phyloP scores from a whole-genome alignment of 1,140 invertebrate genomes.

The Belonocnema kinseyi region DNA sequence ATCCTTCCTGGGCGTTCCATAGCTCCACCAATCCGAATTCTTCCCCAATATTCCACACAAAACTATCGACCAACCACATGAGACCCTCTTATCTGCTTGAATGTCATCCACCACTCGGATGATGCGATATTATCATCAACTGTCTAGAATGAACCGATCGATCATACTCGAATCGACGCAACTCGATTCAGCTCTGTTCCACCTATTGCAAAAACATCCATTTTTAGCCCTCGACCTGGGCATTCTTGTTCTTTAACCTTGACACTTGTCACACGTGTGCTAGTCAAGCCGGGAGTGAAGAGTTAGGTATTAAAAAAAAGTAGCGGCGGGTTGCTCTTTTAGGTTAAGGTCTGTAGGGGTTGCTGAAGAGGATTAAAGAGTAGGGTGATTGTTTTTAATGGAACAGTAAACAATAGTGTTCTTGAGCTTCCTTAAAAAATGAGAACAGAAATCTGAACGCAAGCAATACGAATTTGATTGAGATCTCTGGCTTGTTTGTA shows the following conservation, averaged over 20 bases:
- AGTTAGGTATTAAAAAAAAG: neutral
- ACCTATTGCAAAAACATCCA: neutral
- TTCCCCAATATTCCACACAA: slow-evolving; percentile 45
- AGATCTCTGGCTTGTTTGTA: too few species aligned
- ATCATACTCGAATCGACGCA: slow-evolving; percentile 5
- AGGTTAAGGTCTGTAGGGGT: too few species aligned
- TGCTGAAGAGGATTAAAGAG: too few species aligned
- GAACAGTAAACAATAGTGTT: too few species aligned
- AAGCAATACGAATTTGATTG: too few species aligned
- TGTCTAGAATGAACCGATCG: slow-evolving; percentile 3
- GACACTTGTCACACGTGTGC: slow-evolving; percentile 12
- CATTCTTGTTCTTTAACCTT: slow-evolving; percentile 13
- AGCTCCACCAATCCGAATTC: slow-evolving; percentile 58
- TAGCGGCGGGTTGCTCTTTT: neutral
- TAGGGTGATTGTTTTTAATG: too few species aligned
- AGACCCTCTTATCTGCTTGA: slow-evolving; percentile 57
- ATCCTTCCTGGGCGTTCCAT: slow-evolving; percentile 74
- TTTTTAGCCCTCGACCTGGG: neutral
- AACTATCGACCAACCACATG: slow-evolving; percentile 56
- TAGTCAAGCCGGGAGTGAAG: neutral
- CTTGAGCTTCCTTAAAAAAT: too few species aligned
- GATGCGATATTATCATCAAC: slow-evolving; percentile 56
- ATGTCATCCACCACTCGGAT: slow-evolving; percentile 62
- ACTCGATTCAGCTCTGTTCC: slow-evolving; percentile 13
- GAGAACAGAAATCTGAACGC: too few species aligned